Percentiles rank a stretch among this genome's conserved stretches.
Evolutionary conservation across 23 tunicate species (phyloP).

Genomic region (Phallusia fumigata): DNA sequence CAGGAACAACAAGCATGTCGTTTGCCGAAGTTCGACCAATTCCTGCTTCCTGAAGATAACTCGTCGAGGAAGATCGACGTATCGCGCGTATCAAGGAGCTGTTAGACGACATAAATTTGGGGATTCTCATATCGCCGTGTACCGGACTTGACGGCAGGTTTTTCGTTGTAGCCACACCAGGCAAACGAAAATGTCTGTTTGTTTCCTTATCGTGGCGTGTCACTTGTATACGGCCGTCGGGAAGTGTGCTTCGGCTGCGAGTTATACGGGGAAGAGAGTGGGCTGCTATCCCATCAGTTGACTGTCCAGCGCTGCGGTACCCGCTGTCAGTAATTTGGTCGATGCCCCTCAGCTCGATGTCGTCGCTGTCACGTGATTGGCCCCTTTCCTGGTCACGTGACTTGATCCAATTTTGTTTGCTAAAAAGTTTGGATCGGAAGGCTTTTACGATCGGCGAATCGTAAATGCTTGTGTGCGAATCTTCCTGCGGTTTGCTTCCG

Average conservation of each 20-base stretch:
- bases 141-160: neutral
- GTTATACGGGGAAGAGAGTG: neutral
- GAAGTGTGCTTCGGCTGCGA: neutral
- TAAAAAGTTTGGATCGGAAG: neutral
- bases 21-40: neutral
- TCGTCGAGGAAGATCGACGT: neutral
- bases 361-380: conserved; percentile 2
- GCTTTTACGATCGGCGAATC: neutral
- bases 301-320: neutral
- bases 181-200: neutral
- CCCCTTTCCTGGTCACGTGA: neutral
- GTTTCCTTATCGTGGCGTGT: neutral
- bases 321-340: neutral
- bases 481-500: too few relatives aligned
- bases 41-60: neutral
- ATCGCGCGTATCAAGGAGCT: neutral
- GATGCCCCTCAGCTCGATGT: neutral
- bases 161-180: neutral
- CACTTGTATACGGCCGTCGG: neutral
- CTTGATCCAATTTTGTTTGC: neutral
- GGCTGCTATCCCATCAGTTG: neutral
- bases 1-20: neutral
- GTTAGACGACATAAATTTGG: neutral
- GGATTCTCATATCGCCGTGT: neutral
- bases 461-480: too few relatives aligned